Percentiles rank a stretch among this genome's conserved stretches.
phyloP scores from a whole-genome alignment of 2,113 vertebrate genomes.

The Catharus minimus region DNA sequence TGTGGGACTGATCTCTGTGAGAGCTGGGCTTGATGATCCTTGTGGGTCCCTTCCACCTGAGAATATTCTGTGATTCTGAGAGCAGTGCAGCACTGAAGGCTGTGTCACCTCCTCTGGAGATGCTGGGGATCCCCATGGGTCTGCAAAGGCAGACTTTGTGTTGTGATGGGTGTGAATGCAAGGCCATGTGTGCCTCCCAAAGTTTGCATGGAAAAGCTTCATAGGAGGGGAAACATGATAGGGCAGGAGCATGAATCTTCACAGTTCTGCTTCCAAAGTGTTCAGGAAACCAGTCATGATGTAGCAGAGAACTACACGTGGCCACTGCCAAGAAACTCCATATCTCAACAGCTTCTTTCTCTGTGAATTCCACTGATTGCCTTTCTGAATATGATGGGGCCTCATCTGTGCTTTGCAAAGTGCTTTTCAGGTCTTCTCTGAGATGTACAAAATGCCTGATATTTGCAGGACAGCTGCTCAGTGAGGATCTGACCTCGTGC shows the following conservation, averaged over 20 bases:
- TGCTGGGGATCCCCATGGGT: not conserved
- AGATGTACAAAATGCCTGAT: not conserved
- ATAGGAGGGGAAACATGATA: not conserved
- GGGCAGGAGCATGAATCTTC: not conserved
- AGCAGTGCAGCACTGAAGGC: not conserved
- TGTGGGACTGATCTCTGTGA: not conserved
- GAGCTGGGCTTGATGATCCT: not conserved
- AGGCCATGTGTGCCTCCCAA: not conserved
- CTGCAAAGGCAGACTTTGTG: not conserved
- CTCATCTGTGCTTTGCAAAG: not conserved
- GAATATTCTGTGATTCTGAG: not conserved
- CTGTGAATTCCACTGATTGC: not conserved
- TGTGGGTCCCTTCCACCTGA: not conserved
- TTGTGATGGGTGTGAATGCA: not conserved
- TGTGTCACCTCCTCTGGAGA: not conserved
- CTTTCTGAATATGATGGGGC: not conserved
- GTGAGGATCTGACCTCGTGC: not conserved
- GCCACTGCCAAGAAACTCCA: not conserved
- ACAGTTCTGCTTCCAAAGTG: not conserved
- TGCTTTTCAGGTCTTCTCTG: not conserved
- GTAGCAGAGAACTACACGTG: not conserved
- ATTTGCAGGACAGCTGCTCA: not conserved
- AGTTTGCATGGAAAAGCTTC: not conserved
- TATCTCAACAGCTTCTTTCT: not conserved
- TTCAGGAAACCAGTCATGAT: not conserved